Conservation (phyloP, 2,888 invertebrate genomes). For the Sinopyrophorus schimmeli region DNA sequence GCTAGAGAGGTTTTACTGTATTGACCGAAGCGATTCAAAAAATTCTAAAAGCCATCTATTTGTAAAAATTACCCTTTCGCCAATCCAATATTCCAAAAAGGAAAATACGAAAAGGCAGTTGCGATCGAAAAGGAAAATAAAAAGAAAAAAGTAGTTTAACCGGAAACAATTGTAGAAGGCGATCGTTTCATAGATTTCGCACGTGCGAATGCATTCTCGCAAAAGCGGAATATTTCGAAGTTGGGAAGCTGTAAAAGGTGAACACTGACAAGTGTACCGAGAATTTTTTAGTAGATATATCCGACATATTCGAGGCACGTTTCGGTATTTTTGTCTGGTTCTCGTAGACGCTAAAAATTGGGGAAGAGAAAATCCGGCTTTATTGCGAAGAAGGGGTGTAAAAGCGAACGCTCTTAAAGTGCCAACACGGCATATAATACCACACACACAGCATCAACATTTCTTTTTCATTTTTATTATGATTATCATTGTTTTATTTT, state of each 20-base stretch:
- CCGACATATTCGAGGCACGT: conserved; percentile 13
- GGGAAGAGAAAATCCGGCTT: conserved; percentile 20
- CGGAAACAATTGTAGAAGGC: neutral
- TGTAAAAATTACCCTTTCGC: too few species aligned
- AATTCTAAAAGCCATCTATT: too few species aligned
- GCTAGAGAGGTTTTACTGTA: too few species aligned
- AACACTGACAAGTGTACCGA: conserved; percentile 16
- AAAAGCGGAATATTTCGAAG: conserved; percentile 1
- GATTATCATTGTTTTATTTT: too few species aligned
- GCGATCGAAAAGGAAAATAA: too few species aligned
- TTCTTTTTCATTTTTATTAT: too few species aligned
- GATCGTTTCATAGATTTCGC: neutral
- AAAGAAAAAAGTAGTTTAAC: too few species aligned
- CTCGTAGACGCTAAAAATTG: conserved; percentile 9
- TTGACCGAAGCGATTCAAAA: too few species aligned
- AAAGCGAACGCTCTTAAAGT: conserved; percentile 18
- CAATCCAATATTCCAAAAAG: too few species aligned
- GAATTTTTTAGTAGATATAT: conserved; percentile 22
- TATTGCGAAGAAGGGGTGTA: conserved; percentile 25
- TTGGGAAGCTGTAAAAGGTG: neutral
- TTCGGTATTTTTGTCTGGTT: conserved; percentile 15
- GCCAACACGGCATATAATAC: conserved; percentile 27
- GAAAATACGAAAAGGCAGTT: too few species aligned
- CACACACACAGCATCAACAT: too few species aligned
- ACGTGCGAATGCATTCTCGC: conserved; percentile 4